Conservation (phyloP, 2,888 invertebrate species). For the Amphiduros pacificus region DNA sequence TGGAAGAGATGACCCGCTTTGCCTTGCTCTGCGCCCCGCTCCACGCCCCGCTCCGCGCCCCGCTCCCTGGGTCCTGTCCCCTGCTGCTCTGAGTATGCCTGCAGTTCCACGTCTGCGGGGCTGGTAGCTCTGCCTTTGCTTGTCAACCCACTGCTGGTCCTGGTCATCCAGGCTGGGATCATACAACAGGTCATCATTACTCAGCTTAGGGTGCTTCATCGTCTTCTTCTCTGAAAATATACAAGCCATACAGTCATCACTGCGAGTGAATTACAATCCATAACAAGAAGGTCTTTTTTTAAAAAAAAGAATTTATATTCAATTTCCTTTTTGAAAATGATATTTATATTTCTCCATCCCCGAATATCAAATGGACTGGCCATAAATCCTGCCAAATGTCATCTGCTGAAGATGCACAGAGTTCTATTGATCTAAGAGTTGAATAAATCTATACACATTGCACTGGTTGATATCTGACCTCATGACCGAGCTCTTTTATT, state of each 20-base stretch:
- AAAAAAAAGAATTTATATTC: no score
- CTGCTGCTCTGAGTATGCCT: not conserved
- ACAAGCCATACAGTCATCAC: not conserved
- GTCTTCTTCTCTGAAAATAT: conserved; percentile 21
- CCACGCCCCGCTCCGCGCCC: no score
- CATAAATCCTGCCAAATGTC: no score
- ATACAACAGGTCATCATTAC: conserved; percentile 63
- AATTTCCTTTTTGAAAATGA: no score
- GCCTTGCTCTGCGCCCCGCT: not conserved
- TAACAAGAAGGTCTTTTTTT: no score
- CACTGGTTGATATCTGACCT: no score
- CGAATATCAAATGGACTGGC: no score
- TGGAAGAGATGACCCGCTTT: conserved; percentile 42
- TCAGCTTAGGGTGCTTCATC: conserved; percentile 17
- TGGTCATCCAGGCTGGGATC: conserved; percentile 65
- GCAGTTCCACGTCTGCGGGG: conserved; percentile 8
- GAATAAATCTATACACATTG: no score
- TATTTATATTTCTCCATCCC: no score
- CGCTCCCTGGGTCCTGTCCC: not conserved
- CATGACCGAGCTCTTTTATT: no score
- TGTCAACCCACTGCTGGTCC: conserved; percentile 65
- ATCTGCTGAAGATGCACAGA: no score
- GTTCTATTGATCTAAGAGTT: no score
- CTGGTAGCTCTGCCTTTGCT: conserved; percentile 55
- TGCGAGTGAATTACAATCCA: not conserved